A percentile compares a stretch with the other conserved stretches of the same genome.
phyloP scores from a whole-genome alignment of 1,140 invertebrate genomes.

The Drosophila tani region DNA sequence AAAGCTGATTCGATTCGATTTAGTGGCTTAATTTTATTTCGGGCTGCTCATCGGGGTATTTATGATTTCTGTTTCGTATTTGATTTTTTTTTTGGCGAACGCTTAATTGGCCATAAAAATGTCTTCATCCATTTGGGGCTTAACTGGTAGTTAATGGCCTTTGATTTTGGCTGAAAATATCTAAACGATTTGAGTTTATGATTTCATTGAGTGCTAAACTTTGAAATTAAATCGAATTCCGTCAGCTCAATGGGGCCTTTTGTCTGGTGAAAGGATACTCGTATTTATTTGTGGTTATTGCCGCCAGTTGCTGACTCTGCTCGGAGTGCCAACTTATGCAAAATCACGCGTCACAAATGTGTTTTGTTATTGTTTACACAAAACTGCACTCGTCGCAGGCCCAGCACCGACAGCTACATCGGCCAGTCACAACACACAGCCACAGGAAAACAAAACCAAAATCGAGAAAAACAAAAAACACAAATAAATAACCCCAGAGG shows the following conservation, averaged over 20 bases:
- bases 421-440: conserved; percentile 21
- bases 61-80: conserved; percentile 69
- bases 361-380: conserved; percentile 83
- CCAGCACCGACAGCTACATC: not conserved
- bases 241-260: conserved; percentile 15
- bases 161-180: conserved; percentile 9
- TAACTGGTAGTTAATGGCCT: conserved; percentile 34
- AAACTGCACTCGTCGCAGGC: conserved; percentile 61
- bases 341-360: conserved; percentile 83
- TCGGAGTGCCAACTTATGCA: conserved; percentile 77
- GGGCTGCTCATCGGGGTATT: conserved; percentile 48
- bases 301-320: conserved; percentile 31
- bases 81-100: conserved; percentile 48
- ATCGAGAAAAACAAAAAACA: conserved; percentile 45
- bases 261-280: conserved; percentile 55
- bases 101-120: conserved; percentile 81
- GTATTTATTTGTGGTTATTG: conserved; percentile 22
- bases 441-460: conserved; percentile 17
- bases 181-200: conserved; percentile 42
- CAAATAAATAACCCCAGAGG: conserved; percentile 64
- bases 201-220: conserved; percentile 48
- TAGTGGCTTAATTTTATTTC: conserved; percentile 29
- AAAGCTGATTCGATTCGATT: conserved; percentile 75
- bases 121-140: conserved; percentile 68
- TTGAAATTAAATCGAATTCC: conserved; percentile 39